Conservation (phyloP, 2,797 vertebrate genomes). For the Myripristis jacobus region DNA sequence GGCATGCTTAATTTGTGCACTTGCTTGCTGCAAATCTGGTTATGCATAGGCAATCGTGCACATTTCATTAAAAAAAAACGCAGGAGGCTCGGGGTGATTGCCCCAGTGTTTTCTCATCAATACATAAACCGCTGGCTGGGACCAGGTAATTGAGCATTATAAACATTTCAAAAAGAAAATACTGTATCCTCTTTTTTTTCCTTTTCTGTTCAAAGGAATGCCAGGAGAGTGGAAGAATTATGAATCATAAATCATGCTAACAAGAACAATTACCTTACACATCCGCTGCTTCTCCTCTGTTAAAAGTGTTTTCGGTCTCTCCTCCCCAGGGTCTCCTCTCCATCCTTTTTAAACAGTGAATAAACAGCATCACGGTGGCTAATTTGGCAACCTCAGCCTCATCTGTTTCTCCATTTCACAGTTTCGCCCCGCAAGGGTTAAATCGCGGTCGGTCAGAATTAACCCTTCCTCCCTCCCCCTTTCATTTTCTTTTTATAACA, state of each 20-base stretch:
- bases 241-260: constrained; percentile 83
- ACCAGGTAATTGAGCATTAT: constrained; percentile 85
- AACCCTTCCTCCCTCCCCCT: constrained; percentile 17
- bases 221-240: constrained; percentile 69
- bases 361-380: constrained; percentile 61
- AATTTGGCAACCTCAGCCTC: constrained; percentile 67
- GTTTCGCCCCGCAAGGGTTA: constrained; percentile 24
- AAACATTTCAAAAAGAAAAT: constrained; percentile 73
- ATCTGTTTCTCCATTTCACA: constrained; percentile 41
- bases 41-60: constrained; percentile 68
- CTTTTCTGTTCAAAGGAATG: constrained; percentile 70
- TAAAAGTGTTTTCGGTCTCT: constrained; percentile 45
- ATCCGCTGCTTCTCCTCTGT: constrained; percentile 52
- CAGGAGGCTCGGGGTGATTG: constrained; percentile 76
- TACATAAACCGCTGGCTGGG: constrained; percentile 71
- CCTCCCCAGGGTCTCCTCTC: constrained; percentile 37
- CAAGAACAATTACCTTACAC: constrained; percentile 80
- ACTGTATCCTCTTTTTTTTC: constrained; percentile 67
- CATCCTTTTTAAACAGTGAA: constrained; percentile 56
- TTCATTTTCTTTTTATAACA: constrained; percentile 43
- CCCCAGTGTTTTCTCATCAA: constrained; percentile 73
- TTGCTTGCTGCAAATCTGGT: constrained; percentile 79
- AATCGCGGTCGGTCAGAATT: constrained; percentile 50
- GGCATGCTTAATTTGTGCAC: constrained; percentile 77
- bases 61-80: constrained; percentile 79